A percentile compares a stretch with the other conserved stretches of the same genome.
Evolutionary conservation across 2,797 vertebrate species (phyloP).

Genomic region (Furcifer pardalis): DNA sequence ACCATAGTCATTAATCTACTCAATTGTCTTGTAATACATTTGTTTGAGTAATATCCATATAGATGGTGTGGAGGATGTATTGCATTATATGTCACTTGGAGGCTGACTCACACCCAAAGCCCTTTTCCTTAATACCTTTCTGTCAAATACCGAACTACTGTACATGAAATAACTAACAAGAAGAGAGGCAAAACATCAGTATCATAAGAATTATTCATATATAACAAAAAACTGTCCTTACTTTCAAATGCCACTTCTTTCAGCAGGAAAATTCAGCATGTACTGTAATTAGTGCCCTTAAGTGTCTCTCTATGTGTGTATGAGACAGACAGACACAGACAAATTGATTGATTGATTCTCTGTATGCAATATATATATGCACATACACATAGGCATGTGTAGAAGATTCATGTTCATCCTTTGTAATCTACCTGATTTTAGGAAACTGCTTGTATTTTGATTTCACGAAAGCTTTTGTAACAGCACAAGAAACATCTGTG

Average conservation of each 20-base stretch:
- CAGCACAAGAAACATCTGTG: no score
- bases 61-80: background rate
- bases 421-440: background rate
- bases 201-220: background rate
- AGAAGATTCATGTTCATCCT: background rate
- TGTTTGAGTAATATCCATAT: constrained; percentile 2
- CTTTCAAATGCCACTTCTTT: background rate
- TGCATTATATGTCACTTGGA: constrained; percentile 2
- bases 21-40: background rate
- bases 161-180: background rate
- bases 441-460: no score
- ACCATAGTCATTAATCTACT: background rate
- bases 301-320: no score
- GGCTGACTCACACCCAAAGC: background rate
- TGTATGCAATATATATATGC: no score
- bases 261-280: background rate
- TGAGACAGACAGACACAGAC: no score
- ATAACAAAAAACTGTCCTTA: background rate
- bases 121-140: background rate
- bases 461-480: no score
- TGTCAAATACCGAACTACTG: background rate
- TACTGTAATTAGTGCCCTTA: no score
- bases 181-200: background rate
- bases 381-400: no score
- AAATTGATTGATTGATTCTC: no score